These are phyloP conservation scores for Alcis repandata DNA, from an alignment of 2,888 invertebrate genomes.

Conservation along the genomic window DNA sequence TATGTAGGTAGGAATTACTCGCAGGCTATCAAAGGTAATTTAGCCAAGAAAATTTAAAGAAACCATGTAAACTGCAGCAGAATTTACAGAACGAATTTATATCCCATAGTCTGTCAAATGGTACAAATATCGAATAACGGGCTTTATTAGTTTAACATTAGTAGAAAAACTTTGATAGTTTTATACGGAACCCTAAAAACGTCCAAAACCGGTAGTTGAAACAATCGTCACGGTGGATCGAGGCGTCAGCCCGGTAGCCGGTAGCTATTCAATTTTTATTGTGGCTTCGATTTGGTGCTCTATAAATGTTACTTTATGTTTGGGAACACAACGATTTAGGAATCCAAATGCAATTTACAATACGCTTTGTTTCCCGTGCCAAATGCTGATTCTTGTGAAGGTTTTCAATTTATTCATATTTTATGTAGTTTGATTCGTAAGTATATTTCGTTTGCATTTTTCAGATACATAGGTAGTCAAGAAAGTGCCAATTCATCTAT, in stretches of 20 bases:
- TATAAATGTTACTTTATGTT: constrained; percentile 56
- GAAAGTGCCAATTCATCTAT: background rate
- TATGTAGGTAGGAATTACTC: background rate
- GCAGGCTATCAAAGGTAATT: too few species aligned
- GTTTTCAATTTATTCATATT: constrained; percentile 1
- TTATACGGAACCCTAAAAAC: constrained; percentile 65
- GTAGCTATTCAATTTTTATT: constrained; percentile 63
- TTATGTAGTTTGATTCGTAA: background rate
- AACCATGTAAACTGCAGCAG: too few species aligned
- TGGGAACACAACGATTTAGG: constrained; percentile 33
- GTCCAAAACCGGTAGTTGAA: constrained; percentile 78
- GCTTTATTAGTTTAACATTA: background rate
- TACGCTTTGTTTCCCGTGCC: constrained; percentile 18
- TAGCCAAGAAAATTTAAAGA: too few species aligned
- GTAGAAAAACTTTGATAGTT: constrained; percentile 4
- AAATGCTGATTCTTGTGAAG: constrained; percentile 9
- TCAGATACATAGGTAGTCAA: background rate
- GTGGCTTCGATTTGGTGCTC: constrained; percentile 55
- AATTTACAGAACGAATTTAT: too few species aligned
- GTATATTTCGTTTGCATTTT: background rate
- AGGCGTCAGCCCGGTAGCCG: constrained; percentile 61
- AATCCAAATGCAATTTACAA: constrained; percentile 34
- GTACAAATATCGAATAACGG: background rate
- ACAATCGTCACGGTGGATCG: constrained; percentile 71
- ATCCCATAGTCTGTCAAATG: too few species aligned